Percentiles rank a stretch among this genome's conserved stretches.
Conservation (phyloP, 2,797 vertebrate genomes). For the Menidia menidia region DNA sequence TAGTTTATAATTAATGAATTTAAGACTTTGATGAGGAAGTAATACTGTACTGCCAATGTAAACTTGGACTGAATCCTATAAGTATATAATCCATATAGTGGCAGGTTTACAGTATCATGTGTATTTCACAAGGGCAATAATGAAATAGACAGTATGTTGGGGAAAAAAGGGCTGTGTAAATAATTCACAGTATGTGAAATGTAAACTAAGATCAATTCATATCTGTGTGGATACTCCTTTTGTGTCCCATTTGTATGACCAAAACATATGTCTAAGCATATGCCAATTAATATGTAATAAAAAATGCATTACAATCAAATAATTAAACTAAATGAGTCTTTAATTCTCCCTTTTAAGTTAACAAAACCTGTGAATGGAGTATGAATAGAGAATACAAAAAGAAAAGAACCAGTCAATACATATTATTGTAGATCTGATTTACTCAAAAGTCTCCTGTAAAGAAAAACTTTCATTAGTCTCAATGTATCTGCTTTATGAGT, state of each 20-base stretch:
- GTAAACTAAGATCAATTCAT: background rate
- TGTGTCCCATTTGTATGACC: too few relatives aligned
- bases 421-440: background rate
- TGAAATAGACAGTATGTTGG: conserved; percentile 30
- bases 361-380: background rate
- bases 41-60: conserved; percentile 48
- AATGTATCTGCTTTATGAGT: background rate
- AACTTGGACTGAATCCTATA: conserved; percentile 52
- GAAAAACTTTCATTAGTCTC: conserved; percentile 1
- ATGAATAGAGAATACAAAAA: background rate
- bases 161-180: conserved; percentile 21
- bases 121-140: conserved; percentile 47
- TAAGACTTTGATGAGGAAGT: conserved; percentile 45
- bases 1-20: conserved; percentile 53
- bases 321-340: too few relatives aligned
- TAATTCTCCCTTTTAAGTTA: background rate
- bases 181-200: conserved; percentile 2
- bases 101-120: conserved; percentile 63
- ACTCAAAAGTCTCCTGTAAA: background rate
- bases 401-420: background rate
- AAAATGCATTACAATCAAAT: too few relatives aligned
- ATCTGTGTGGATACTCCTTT: too few relatives aligned
- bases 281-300: too few relatives aligned
- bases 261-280: too few relatives aligned
- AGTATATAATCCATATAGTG: conserved; percentile 61